Conservation (phyloP, 1,140 invertebrate genomes). For the Ylistrum balloti region DNA sequence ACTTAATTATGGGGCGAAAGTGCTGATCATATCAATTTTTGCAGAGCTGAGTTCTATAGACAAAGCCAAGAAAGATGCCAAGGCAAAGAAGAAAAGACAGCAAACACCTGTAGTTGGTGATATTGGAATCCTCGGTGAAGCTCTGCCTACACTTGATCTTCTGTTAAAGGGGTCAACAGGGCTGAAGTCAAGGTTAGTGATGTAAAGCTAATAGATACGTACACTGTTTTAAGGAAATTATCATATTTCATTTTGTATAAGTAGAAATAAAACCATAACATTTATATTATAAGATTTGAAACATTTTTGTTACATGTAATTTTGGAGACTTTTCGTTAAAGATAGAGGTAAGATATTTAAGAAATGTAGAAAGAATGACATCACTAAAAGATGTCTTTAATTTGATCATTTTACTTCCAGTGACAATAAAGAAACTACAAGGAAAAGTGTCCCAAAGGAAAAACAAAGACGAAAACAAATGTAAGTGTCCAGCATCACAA, state of each 20-base stretch:
- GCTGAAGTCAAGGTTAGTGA: slow-evolving; percentile 51
- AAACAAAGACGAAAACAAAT: slow-evolving; percentile 72
- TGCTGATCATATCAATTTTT: too few relatives aligned
- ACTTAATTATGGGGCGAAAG: too few relatives aligned
- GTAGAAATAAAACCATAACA: too few relatives aligned
- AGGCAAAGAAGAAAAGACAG: slow-evolving; percentile 74
- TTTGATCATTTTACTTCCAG: neutral
- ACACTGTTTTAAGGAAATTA: too few relatives aligned
- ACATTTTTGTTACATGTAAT: too few relatives aligned
- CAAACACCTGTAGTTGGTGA: slow-evolving; percentile 78
- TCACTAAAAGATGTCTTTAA: neutral
- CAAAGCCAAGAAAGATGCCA: slow-evolving; percentile 70
- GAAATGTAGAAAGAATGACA: too few relatives aligned
- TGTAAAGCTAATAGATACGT: too few relatives aligned
- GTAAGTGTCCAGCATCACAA: slow-evolving; percentile 62
- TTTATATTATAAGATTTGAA: too few relatives aligned
- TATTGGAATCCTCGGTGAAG: slow-evolving; percentile 74
- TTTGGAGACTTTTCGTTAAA: too few relatives aligned
- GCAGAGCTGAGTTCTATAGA: slow-evolving; percentile 76
- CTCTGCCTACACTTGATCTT: slow-evolving; percentile 79
- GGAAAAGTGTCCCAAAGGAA: slow-evolving; percentile 71
- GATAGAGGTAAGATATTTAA: too few relatives aligned
- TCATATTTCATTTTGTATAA: too few relatives aligned
- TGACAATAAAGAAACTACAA: slow-evolving; percentile 57
- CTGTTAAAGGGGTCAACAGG: slow-evolving; percentile 71